phyloP scores from a whole-genome alignment of 2,888 invertebrate genomes.

The Chironomus riparius region DNA sequence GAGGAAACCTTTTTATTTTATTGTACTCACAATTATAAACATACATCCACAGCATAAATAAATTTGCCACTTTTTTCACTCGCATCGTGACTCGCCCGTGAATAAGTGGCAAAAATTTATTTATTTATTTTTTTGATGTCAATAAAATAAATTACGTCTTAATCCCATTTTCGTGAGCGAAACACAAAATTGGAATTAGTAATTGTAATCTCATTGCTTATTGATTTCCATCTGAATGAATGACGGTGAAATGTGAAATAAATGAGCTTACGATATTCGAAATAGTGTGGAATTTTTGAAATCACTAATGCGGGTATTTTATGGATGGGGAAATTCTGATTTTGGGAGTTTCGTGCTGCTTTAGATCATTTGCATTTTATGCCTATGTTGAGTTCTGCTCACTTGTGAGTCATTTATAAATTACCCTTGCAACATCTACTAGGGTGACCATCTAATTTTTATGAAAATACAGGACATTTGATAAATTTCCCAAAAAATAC shows the following conservation, averaged over 20 bases:
- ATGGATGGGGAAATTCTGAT: too few species aligned
- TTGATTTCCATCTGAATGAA: not conserved
- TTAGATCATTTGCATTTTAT: too few species aligned
- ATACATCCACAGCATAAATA: not conserved
- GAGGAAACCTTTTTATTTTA: not conserved
- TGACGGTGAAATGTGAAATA: not conserved
- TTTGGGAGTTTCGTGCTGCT: not conserved
- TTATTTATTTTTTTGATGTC: conserved; percentile 20
- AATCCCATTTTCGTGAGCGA: conserved; percentile 24
- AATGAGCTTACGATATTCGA: not conserved
- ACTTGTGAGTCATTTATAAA: too few species aligned
- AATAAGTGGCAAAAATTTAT: not conserved
- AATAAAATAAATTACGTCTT: conserved; percentile 26
- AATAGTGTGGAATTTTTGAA: not conserved
- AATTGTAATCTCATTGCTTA: conserved; percentile 13
- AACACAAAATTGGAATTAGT: conserved; percentile 18
- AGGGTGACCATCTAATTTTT: too few species aligned
- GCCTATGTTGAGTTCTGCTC: too few species aligned
- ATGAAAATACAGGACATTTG: too few species aligned
- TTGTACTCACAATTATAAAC: not conserved
- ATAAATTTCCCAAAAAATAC: too few species aligned
- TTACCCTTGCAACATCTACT: too few species aligned
- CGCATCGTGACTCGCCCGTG: not conserved
- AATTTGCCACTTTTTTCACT: not conserved
- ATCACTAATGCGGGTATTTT: too few species aligned